Evolutionary conservation across 1,140 invertebrate genomes (phyloP).

Genomic region (Papilio glaucus): DNA sequence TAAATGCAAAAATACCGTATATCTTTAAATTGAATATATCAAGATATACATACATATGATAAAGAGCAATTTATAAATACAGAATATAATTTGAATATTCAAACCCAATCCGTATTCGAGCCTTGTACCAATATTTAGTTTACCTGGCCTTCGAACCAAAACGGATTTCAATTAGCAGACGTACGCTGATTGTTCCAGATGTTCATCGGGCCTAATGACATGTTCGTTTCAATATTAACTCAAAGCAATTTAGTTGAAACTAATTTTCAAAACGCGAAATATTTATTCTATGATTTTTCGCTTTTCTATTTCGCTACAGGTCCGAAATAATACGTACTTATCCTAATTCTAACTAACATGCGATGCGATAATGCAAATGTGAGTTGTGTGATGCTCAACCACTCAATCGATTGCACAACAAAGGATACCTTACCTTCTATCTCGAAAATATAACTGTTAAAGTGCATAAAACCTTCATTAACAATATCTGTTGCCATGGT

Average conservation of each 20-base stretch:
- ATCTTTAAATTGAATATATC: too few relatives aligned
- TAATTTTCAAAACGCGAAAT: background rate
- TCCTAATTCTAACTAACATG: too few relatives aligned
- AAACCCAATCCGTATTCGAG: background rate
- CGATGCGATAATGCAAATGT: too few relatives aligned
- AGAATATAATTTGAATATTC: constrained; percentile 9
- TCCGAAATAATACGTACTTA: too few relatives aligned
- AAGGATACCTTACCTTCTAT: too few relatives aligned
- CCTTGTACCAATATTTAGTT: constrained; percentile 12
- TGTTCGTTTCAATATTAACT: background rate
- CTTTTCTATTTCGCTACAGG: too few relatives aligned
- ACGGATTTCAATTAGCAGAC: background rate
- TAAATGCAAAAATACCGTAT: too few relatives aligned
- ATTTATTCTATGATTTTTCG: background rate
- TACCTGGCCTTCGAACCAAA: constrained; percentile 7
- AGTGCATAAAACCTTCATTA: too few relatives aligned
- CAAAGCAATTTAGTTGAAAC: background rate
- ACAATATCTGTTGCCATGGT: too few relatives aligned
- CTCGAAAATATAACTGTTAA: too few relatives aligned
- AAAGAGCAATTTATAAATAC: background rate
- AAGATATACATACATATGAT: background rate
- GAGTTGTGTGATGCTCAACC: too few relatives aligned
- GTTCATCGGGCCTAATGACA: background rate
- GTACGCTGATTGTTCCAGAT: constrained; percentile 7
- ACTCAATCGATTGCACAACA: too few relatives aligned